A percentile compares a stretch with the other conserved stretches of the same genome.
These are phyloP conservation scores for Nothoprocta pentlandii DNA, from an alignment of 2,113 vertebrate species.

Conservation along the genomic window DNA sequence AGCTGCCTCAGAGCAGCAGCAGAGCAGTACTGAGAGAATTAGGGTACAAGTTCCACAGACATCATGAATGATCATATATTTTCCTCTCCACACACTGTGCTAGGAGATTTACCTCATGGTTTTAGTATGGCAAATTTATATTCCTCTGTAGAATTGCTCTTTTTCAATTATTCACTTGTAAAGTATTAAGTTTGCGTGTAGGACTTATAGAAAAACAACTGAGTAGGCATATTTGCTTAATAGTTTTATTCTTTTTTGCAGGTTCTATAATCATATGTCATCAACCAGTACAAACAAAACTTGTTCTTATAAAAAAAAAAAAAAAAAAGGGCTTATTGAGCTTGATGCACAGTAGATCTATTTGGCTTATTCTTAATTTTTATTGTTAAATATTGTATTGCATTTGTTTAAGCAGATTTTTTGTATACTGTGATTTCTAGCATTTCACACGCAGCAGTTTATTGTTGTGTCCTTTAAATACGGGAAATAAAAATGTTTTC, in stretches of 20 bases:
- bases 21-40: neutral
- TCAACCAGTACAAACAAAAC: slow-evolving; percentile 74
- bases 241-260: slow-evolving; percentile 81
- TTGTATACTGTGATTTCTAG: slow-evolving; percentile 78
- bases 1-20: neutral
- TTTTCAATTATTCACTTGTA: slow-evolving; percentile 66
- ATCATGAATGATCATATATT: neutral
- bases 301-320: slow-evolving; percentile 67
- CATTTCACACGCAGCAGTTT: slow-evolving; percentile 81
- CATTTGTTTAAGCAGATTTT: slow-evolving; percentile 79
- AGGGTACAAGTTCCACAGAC: slow-evolving; percentile 8
- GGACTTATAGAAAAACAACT: slow-evolving; percentile 66
- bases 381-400: slow-evolving; percentile 82
- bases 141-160: slow-evolving; percentile 45
- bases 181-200: slow-evolving; percentile 52
- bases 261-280: slow-evolving; percentile 78
- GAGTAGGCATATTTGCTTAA: slow-evolving; percentile 72
- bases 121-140: slow-evolving; percentile 48
- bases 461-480: slow-evolving; percentile 84
- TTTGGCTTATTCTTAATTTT: slow-evolving; percentile 74
- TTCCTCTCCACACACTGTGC: neutral
- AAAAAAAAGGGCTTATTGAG: slow-evolving; percentile 73
- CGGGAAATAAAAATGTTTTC: slow-evolving; percentile 74
- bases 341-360: slow-evolving; percentile 71
- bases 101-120: slow-evolving; percentile 65